Conservation (phyloP, 2,888 invertebrate species). For the Mimas tiliae region DNA sequence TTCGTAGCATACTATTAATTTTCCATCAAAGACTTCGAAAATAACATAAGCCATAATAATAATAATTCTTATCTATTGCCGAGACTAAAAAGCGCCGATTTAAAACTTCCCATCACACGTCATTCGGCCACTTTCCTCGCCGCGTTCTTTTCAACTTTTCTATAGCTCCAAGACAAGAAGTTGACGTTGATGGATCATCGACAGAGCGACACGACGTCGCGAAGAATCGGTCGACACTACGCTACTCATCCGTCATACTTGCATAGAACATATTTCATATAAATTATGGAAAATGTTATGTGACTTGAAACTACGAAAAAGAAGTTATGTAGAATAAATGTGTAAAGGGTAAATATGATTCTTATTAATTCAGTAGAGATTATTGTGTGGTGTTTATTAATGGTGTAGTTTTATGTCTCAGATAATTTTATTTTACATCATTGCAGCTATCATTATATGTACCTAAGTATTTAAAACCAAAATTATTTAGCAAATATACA, state of each 20-base stretch:
- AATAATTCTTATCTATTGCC: neutral
- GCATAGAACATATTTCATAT: constrained; percentile 49
- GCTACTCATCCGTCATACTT: constrained; percentile 47
- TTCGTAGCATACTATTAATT: neutral
- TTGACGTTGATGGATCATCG: constrained; percentile 69
- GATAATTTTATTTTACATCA: too few relatives aligned
- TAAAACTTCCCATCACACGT: constrained; percentile 20
- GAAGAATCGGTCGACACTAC: constrained; percentile 47
- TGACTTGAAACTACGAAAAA: constrained; percentile 41
- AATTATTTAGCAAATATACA: too few relatives aligned
- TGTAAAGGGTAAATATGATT: too few relatives aligned
- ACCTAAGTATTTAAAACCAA: too few relatives aligned
- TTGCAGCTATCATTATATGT: too few relatives aligned
- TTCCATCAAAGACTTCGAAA: neutral
- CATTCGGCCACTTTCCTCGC: constrained; percentile 22
- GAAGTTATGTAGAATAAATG: too few relatives aligned
- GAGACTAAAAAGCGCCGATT: neutral
- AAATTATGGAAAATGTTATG: constrained; percentile 48
- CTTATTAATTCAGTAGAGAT: too few relatives aligned
- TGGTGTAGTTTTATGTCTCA: too few relatives aligned
- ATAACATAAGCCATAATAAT: neutral
- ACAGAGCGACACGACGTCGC: constrained; percentile 44
- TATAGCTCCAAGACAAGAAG: constrained; percentile 46
- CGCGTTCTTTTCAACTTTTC: constrained; percentile 39
- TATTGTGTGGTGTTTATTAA: too few relatives aligned